phyloP scores from a whole-genome alignment of 2,888 invertebrate genomes.

The Macrophya alboannulata region DNA sequence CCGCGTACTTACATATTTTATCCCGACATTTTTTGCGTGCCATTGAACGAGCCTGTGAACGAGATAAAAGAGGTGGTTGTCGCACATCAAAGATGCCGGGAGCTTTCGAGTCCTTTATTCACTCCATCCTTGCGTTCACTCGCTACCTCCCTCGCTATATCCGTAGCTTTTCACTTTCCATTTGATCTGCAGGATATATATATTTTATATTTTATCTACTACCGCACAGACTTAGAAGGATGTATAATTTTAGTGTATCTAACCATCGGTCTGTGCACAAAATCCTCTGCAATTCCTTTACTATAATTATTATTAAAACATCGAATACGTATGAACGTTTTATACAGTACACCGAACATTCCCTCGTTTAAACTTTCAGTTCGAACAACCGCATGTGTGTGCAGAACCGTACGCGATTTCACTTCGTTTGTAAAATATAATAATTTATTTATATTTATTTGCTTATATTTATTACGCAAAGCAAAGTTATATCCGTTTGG shows the following conservation, averaged over 20 bases:
- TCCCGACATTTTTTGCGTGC: not conserved
- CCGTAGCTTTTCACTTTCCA: not conserved
- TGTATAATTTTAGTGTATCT: not conserved
- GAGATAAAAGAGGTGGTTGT: constrained; percentile 44
- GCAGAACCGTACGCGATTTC: not conserved
- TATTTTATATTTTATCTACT: not conserved
- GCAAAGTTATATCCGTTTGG: not conserved
- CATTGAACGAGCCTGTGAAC: constrained; percentile 39
- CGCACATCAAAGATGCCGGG: constrained; percentile 38
- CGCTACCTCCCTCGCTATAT: not conserved
- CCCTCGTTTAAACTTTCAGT: not conserved
- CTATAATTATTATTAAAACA: not conserved
- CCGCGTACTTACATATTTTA: constrained; percentile 25
- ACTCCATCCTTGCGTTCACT: not conserved
- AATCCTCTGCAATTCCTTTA: not conserved
- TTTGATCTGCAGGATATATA: not conserved
- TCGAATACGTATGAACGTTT: not conserved
- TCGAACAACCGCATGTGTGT: not conserved
- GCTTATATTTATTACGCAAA: not conserved
- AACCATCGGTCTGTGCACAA: not conserved
- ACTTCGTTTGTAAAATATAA: not conserved
- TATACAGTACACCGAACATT: not conserved
- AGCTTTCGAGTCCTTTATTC: constrained; percentile 36
- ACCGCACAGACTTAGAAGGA: not conserved
- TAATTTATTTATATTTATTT: not conserved